Evolutionary conservation across 2,888 invertebrate species (phyloP).

Genomic region (Thumatha senex): DNA sequence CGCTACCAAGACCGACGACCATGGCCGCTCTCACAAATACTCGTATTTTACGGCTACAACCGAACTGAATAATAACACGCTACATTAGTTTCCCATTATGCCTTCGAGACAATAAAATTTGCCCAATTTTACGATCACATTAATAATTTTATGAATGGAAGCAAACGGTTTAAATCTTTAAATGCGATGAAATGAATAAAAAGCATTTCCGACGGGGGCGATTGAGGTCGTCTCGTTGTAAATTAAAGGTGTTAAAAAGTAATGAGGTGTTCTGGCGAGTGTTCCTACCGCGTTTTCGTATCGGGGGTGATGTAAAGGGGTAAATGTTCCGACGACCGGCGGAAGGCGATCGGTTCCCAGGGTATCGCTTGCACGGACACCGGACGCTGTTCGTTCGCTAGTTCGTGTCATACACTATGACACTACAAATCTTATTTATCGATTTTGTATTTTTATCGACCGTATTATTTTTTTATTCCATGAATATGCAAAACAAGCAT

Average conservation of each 20-base stretch:
- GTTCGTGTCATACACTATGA: conserved; percentile 22
- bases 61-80: conserved; percentile 83
- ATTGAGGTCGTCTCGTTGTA: conserved; percentile 64
- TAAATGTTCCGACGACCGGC: conserved; percentile 48
- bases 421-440: conserved; percentile 33
- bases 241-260: conserved; percentile 67
- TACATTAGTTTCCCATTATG: conserved; percentile 84
- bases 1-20: conserved; percentile 44
- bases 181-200: conserved; percentile 74
- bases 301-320: conserved; percentile 48
- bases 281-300: conserved; percentile 44
- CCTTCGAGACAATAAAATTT: conserved; percentile 83
- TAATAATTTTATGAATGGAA: conserved; percentile 84
- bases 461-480: no score
- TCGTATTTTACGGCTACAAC: conserved; percentile 81
- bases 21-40: conserved; percentile 63
- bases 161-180: conserved; percentile 75
- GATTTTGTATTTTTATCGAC: conserved; percentile 11
- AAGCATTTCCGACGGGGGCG: conserved; percentile 58
- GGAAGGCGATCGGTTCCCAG: conserved; percentile 77
- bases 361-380: conserved; percentile 76
- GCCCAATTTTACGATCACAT: conserved; percentile 83
- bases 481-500: no score
- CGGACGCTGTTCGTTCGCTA: conserved; percentile 64
- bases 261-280: conserved; percentile 44